Base-by-base conservation (phyloP, 92 coral and sea anemone species). In the Porites cylindrica region DNA sequence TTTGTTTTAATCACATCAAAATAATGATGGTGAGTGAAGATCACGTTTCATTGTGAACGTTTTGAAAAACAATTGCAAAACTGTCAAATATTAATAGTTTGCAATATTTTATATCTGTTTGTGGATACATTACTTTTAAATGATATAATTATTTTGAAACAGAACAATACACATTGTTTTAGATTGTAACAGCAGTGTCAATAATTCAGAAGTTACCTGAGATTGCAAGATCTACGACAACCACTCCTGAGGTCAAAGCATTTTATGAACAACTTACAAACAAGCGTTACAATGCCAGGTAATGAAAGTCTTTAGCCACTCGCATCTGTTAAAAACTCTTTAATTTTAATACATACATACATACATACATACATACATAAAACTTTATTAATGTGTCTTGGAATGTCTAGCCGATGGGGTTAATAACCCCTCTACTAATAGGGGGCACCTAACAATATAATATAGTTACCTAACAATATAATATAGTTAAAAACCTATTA, bases 181-280 rank as follows among this genome's bases (percentile, higher is more conserved):
- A 82, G 87, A 82, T 82, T 82, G 80, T 71, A 4, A 82, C 78
- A 23, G 87, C 79, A 24, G 87, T 70, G 38, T 82, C 80, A 26
- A 17, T 82, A 26, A 72, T 82, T 10, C 87, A 82, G 87, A 82
- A 82, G n/a, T 82, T 82, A 32, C 87, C 87, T 14, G 87, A 82
- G 14, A 82, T 82, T 70, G 79, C 87, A 21, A 72, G 87, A 82
- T 60, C 87, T 1, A 82, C 80, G 32, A 54, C 56, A 1, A 71
- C 71, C 43, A 53, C 87, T 11, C 20, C 87, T 32, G 79, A 72
- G 32, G 79, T 72, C 20, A 50, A 18, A 51, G 71, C 79, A 16
- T 82, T 70, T 72, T 72, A 82, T 70, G 87, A 72, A 82, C 87
- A 82, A n/a, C 87, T 82, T 56, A 82, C 79, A 54, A 82, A 29